These are phyloP conservation scores for Omphaloscelis lunosa DNA, from an alignment of 2,888 invertebrate genomes.

Conservation along the genomic window DNA sequence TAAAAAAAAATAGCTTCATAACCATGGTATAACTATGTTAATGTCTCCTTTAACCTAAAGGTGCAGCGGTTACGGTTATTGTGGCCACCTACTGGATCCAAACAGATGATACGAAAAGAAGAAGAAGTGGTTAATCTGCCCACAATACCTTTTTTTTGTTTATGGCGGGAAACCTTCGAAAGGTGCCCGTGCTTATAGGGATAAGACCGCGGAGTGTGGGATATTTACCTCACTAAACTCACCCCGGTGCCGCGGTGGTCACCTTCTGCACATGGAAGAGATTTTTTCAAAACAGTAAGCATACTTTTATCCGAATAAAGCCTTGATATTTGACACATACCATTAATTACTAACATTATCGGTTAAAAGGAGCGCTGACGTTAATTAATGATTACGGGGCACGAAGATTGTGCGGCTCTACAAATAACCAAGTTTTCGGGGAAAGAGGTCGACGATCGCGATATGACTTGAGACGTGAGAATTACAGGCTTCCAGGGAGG, in stretches of 20 bases:
- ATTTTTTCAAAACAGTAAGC: too few species aligned
- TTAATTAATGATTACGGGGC: conserved; percentile 38
- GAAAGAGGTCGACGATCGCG: conserved; percentile 48
- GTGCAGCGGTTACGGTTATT: background rate
- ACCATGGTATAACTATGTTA: too few species aligned
- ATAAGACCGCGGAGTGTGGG: too few species aligned
- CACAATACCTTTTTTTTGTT: too few species aligned
- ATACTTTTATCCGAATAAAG: background rate
- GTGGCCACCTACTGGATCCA: background rate
- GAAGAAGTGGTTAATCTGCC: background rate
- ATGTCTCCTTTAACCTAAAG: background rate
- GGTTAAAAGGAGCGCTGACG: conserved; percentile 15
- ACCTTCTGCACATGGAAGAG: too few species aligned
- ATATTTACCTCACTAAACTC: too few species aligned
- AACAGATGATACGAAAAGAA: background rate
- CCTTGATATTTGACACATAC: conserved; percentile 5
- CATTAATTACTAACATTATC: conserved; percentile 32
- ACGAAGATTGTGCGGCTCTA: conserved; percentile 25
- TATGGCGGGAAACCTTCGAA: too few species aligned
- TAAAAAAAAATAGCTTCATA: background rate
- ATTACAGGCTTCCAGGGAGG: conserved; percentile 28
- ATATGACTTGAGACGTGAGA: conserved; percentile 60
- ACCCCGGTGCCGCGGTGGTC: too few species aligned
- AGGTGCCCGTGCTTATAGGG: too few species aligned
- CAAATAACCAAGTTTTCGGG: conserved; percentile 49